Percentiles rank a stretch among this genome's conserved stretches.
Evolutionary conservation across 2,888 invertebrate genomes (phyloP).

Genomic region (Odontothrips loti): DNA sequence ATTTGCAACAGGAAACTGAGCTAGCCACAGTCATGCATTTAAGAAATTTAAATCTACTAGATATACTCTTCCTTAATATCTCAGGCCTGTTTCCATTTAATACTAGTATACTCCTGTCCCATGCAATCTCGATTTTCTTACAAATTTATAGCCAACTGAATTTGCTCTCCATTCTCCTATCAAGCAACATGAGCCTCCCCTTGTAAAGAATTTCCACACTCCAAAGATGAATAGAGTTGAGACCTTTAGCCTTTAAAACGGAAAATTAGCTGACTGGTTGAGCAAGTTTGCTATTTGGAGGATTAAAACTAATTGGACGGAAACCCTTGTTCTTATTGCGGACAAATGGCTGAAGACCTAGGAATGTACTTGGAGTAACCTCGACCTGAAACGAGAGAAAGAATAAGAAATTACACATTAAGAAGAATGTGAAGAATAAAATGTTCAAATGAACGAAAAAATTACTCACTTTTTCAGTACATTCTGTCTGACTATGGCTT

Average conservation of each 20-base stretch:
- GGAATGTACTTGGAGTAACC: background rate
- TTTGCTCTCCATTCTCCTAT: too few species aligned
- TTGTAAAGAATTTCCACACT: background rate
- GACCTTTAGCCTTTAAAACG: background rate
- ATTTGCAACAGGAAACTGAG: too few species aligned
- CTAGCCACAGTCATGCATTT: background rate
- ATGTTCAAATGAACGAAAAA: background rate
- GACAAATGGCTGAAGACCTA: slow-evolving; percentile 45
- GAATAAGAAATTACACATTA: background rate
- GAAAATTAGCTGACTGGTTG: slow-evolving; percentile 37
- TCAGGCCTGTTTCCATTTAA: too few species aligned
- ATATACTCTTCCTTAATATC: background rate
- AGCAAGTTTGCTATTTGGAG: slow-evolving; percentile 41
- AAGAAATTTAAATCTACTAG: background rate
- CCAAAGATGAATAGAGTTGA: too few species aligned
- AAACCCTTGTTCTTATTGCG: slow-evolving; percentile 45
- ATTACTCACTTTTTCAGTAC: background rate
- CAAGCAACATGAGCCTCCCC: too few species aligned
- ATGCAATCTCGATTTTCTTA: too few species aligned
- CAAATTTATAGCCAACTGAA: too few species aligned
- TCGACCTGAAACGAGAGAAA: background rate
- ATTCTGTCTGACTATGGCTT: background rate
- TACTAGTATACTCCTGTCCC: too few species aligned
- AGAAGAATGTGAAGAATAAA: background rate
- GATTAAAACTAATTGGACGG: slow-evolving; percentile 49